Evolutionary conservation across 2,113 vertebrate species (phyloP).

Genomic region (Nicator chloris): DNA sequence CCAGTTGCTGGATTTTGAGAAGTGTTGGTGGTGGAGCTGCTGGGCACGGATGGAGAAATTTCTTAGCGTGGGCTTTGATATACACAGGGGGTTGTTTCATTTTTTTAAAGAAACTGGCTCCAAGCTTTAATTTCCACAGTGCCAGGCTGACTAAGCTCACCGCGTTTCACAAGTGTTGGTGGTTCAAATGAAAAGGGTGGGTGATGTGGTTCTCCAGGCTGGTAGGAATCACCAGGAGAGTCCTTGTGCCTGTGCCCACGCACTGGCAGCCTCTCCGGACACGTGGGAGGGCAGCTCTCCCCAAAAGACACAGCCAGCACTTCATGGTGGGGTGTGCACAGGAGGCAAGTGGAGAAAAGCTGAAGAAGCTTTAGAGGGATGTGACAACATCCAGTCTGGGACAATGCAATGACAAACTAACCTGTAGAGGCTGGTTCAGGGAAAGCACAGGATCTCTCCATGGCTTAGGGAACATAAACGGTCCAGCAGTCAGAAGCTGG

Average conservation of each 20-base stretch:
- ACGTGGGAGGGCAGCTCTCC: background rate
- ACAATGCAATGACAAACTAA: rapidly evolving
- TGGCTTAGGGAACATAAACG: background rate
- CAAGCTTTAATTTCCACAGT: background rate
- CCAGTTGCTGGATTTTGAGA: background rate
- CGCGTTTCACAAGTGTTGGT: background rate
- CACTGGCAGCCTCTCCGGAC: background rate
- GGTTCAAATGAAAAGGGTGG: background rate
- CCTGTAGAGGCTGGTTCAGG: background rate
- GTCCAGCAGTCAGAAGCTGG: background rate
- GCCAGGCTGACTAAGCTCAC: background rate
- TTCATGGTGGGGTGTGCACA: background rate
- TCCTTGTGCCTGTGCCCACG: background rate
- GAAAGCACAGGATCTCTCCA: background rate
- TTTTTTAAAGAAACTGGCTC: background rate
- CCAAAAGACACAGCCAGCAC: background rate
- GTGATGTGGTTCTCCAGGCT: background rate
- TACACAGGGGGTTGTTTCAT: background rate
- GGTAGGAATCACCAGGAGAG: background rate
- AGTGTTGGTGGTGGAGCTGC: background rate
- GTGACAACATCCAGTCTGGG: background rate
- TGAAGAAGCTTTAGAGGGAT: background rate
- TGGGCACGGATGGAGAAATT: background rate
- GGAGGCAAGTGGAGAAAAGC: background rate
- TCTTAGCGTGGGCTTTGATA: background rate